Evolutionary conservation across 1,140 invertebrate species (phyloP).

Genomic region (Paraescarpia echinospica): DNA sequence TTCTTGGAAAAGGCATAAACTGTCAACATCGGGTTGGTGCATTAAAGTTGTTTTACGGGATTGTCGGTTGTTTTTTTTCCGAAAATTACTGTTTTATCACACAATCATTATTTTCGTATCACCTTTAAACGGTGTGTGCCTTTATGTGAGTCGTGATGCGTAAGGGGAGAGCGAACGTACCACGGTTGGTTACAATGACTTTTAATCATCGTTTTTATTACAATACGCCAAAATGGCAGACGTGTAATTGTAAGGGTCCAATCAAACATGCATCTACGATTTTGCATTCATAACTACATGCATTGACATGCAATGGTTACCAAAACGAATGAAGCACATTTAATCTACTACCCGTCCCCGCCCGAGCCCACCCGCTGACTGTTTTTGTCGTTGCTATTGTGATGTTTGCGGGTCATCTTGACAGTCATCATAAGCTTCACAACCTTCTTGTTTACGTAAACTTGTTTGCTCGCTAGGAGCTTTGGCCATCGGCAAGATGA

Average conservation of each 20-base stretch:
- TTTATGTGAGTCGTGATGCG: background rate
- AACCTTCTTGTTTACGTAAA: no score
- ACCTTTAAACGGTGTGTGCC: background rate
- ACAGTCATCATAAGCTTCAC: no score
- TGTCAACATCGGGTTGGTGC: background rate
- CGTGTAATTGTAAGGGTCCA: background rate
- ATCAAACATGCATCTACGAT: background rate
- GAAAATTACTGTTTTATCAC: background rate
- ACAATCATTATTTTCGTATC: background rate
- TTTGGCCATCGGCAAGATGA: no score
- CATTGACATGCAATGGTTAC: background rate
- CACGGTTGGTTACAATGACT: background rate
- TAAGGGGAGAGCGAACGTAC: background rate
- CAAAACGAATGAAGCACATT: no score
- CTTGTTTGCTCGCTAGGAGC: no score
- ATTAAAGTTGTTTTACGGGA: background rate
- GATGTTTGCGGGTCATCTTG: no score
- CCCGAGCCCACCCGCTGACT: no score
- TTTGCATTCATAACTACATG: background rate
- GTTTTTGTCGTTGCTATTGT: no score
- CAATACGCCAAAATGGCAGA: background rate
- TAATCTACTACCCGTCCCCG: no score
- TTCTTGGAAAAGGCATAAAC: background rate
- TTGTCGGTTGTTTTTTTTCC: background rate
- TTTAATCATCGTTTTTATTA: background rate